Conservation (phyloP, 2,113 vertebrate genomes). For the Elephantulus edwardii region DNA sequence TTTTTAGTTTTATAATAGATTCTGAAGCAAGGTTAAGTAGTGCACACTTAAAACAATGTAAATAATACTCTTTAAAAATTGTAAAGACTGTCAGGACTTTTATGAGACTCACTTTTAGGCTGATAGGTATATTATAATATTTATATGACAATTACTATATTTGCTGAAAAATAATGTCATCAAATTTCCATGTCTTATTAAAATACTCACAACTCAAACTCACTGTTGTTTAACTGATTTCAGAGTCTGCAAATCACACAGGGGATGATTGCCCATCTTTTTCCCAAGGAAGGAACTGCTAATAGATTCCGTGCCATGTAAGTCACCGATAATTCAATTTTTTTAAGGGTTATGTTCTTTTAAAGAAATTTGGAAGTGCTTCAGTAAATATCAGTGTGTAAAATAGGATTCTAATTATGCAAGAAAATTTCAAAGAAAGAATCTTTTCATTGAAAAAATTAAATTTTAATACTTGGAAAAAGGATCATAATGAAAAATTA, state of each 20-base stretch:
- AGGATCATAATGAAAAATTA: background rate
- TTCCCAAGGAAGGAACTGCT: too few species aligned
- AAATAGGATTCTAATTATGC: constrained; percentile 43
- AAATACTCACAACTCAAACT: too few species aligned
- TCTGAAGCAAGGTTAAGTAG: background rate
- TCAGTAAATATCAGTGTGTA: constrained; percentile 16
- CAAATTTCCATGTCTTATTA: too few species aligned
- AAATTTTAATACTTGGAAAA: constrained; percentile 6
- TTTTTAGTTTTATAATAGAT: background rate
- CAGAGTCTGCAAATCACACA: too few species aligned
- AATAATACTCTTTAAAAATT: constrained; percentile 38
- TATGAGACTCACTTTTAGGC: too few species aligned
- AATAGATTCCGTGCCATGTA: constrained; percentile 20
- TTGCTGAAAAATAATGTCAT: constrained; percentile 10
- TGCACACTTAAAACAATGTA: background rate
- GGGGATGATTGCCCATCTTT: too few species aligned
- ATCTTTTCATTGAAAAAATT: constrained; percentile 1
- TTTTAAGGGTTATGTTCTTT: constrained; percentile 7
- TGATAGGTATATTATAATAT: too few species aligned
- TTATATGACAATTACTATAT: constrained; percentile 21
- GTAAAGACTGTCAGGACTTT: background rate
- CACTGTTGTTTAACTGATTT: too few species aligned
- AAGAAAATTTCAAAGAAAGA: constrained; percentile 26
- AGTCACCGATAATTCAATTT: constrained; percentile 33
- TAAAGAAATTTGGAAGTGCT: constrained; percentile 12